Percentiles rank a stretch among this genome's conserved stretches.
phyloP scores from a whole-genome alignment of 2,797 vertebrate genomes.

The Rallus crepitans region DNA sequence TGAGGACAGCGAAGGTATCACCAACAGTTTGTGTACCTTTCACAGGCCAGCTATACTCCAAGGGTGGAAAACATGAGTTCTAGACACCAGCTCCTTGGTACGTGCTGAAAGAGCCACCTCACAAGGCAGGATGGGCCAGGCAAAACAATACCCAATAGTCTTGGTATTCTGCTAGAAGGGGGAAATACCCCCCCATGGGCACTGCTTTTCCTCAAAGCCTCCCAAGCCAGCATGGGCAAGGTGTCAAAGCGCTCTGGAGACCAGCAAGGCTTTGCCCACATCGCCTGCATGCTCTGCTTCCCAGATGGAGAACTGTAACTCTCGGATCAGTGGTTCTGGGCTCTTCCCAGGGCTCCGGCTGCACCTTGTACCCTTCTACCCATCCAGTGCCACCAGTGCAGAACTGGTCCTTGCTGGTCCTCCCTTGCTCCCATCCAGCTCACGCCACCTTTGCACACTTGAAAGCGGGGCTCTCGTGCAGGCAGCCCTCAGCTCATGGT shows the following conservation, averaged over 20 bases:
- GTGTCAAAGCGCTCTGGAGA: neutral
- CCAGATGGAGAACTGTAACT: rapidly evolving
- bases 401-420: neutral
- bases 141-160: neutral
- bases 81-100: neutral
- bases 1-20: neutral
- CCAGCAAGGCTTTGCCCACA: neutral
- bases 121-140: neutral
- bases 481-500: rapidly evolving
- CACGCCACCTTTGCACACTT: neutral
- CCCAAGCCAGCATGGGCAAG: rapidly evolving
- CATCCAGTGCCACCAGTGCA: neutral
- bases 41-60: neutral
- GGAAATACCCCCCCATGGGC: neutral
- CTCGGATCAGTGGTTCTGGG: neutral
- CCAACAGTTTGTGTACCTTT: neutral
- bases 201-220: neutral
- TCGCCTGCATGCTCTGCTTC: neutral
- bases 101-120: neutral
- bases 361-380: neutral
- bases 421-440: rapidly evolving
- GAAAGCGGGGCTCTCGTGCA: neutral
- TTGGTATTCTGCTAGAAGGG: neutral
- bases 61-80: neutral
- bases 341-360: neutral